Evolutionary conservation across 2,113 vertebrate species (phyloP), one percentile per base, ranked within the genome.

Genomic region (Notothenia coriiceps): DNA sequence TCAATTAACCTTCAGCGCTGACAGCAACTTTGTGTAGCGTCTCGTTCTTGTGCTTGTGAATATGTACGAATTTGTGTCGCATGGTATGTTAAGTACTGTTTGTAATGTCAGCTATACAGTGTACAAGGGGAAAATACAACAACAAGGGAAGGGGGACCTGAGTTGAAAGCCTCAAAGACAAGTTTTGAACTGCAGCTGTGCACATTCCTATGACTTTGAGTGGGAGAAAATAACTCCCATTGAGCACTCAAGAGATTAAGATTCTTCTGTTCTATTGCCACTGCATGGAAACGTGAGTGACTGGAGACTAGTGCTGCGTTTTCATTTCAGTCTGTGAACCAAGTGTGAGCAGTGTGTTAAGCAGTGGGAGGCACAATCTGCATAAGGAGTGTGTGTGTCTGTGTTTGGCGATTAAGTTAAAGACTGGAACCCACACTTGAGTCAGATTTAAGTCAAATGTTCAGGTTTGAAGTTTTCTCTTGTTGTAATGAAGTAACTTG

Each of bases 1-100:
- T 91, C 81, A 86, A 85, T 90, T 92, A 92, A 91, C 82, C 86
- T 89, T 88, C 73, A 82, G 65, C 17, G 15, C 50, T 72, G 52
- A 75, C 76, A 66, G 79, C 71, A 17, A 50, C 71, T 81, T 69
- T 80, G 72, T 70, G 66, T 57, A n/a, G 74, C 2, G 55, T 79
- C 51, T 67, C 79, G 57, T 17, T 25, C 79, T 85, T 70, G 69
- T 67, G 72, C 79, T 49, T 46, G 40, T 4, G 51, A 63, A 78
- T 84, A 83, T 87, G 84, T 84, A 70, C 49, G 22, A 22, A 22
- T 22, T 22, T 22, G 50, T 77, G 88, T 85, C 83, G 75, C 70
- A 54, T 71, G 74, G 57, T 71, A 65, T 74, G 49, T 70, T 82
- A 85, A 77, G 79, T 74, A 62, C 65, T 57, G 17, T 56, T 67